Conservation (phyloP, 2,113 vertebrate genomes). For the Poicephalus gulielmi region DNA sequence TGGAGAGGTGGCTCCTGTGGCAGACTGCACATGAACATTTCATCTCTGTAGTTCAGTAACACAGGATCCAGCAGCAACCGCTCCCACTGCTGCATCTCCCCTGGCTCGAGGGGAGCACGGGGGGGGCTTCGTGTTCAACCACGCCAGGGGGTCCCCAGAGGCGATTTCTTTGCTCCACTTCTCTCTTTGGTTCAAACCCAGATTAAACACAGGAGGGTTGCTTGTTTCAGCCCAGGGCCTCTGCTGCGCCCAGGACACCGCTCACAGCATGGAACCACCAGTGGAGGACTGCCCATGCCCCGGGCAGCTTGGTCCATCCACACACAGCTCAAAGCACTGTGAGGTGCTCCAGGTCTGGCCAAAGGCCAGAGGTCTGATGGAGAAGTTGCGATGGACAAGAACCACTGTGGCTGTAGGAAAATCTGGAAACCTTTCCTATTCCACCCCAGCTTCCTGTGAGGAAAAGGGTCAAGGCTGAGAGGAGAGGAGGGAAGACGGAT, state of each 20-base stretch:
- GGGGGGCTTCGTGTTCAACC: not conserved
- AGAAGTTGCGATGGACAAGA: not conserved
- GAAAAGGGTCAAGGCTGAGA: not conserved
- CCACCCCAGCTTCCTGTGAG: not conserved
- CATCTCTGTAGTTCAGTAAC: not conserved
- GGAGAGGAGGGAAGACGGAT: not conserved
- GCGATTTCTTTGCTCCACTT: not conserved
- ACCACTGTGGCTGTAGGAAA: not conserved
- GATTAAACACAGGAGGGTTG: not conserved
- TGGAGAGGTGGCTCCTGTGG: not conserved
- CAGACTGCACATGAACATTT: not conserved
- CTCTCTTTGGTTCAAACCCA: rapidly evolving
- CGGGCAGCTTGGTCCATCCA: not conserved
- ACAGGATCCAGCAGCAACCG: not conserved
- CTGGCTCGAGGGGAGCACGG: rapidly evolving
- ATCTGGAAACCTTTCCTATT: not conserved
- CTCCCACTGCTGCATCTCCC: not conserved
- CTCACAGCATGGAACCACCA: not conserved
- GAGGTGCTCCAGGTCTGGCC: not conserved
- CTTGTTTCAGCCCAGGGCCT: not conserved
- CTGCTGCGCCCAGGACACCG: rapidly evolving
- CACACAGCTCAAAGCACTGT: not conserved
- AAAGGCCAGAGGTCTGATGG: not conserved
- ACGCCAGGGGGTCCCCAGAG: not conserved
- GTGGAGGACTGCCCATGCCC: not conserved